phyloP scores from a whole-genome alignment of 2,888 invertebrate species.

The Noctua comes region DNA sequence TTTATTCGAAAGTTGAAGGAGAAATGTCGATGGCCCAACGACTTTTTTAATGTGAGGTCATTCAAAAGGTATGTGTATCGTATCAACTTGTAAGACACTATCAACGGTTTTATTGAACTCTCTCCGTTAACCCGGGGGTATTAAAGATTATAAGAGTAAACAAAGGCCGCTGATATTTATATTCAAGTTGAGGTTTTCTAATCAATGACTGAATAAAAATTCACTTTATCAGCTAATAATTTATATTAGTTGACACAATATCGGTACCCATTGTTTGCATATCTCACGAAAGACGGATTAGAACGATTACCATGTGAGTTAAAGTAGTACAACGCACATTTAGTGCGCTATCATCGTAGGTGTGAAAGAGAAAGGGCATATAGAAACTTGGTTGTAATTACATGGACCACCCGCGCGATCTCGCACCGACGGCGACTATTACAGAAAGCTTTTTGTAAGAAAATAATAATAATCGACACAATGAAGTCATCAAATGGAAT shows the following conservation, averaged over 20 bases:
- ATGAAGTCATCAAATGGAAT: conserved; percentile 85
- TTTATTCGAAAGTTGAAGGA: conserved; percentile 39
- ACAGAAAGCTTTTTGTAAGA: conserved; percentile 79
- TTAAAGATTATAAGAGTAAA: conserved; percentile 30
- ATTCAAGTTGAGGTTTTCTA: conserved; percentile 29
- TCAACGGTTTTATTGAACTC: conserved; percentile 42
- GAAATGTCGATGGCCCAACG: conserved; percentile 31
- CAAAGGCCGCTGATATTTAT: conserved; percentile 28
- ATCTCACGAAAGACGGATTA: conserved; percentile 67
- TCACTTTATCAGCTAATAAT: conserved; percentile 47
- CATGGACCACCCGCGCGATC: conserved; percentile 85
- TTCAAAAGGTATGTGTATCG: conserved; percentile 11
- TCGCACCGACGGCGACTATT: conserved; percentile 73
- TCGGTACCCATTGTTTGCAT: conserved; percentile 63
- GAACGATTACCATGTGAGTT: conserved; percentile 58
- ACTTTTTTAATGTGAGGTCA: conserved; percentile 10
- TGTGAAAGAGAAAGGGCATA: conserved; percentile 75
- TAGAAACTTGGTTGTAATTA: conserved; percentile 78
- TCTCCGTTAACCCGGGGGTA: conserved; percentile 21
- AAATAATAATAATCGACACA: conserved; percentile 83
- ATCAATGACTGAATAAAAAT: conserved; percentile 22
- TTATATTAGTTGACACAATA: conserved; percentile 59
- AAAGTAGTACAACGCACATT: conserved; percentile 56
- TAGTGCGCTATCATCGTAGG: conserved; percentile 56
- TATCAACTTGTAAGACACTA: conserved; percentile 18